Percentiles rank a stretch among this genome's conserved stretches.
phyloP scores from a whole-genome alignment of 1,140 invertebrate genomes.

The Lerema accius region DNA sequence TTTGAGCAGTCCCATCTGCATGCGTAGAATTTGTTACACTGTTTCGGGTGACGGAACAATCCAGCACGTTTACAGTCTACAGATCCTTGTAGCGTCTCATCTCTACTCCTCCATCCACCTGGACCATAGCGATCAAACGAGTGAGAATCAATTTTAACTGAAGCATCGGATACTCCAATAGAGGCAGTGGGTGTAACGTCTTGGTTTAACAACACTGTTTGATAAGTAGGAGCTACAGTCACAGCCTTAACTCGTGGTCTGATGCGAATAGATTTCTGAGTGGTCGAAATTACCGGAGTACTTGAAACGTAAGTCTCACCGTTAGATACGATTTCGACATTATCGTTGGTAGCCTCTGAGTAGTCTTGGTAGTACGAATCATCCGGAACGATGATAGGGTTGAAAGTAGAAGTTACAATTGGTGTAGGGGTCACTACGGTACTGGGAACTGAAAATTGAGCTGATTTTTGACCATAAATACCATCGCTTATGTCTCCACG shows the following conservation, averaged over 20 bases:
- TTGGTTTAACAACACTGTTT: slow-evolving; percentile 71
- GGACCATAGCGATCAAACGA: slow-evolving; percentile 83
- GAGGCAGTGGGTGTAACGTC: slow-evolving; percentile 47
- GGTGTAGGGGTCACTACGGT: slow-evolving; percentile 59
- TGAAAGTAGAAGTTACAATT: slow-evolving; percentile 71
- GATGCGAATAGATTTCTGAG: slow-evolving; percentile 59
- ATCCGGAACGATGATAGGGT: slow-evolving; percentile 80
- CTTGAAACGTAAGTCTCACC: slow-evolving; percentile 54
- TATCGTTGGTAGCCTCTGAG: slow-evolving; percentile 58
- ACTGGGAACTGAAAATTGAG: slow-evolving; percentile 36
- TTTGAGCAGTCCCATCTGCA: slow-evolving; percentile 93
- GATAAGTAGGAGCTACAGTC: slow-evolving; percentile 76
- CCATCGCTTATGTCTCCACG: slow-evolving; percentile 64
- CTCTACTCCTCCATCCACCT: slow-evolving; percentile 80
- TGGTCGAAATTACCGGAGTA: slow-evolving; percentile 58
- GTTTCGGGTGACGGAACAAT: slow-evolving; percentile 91
- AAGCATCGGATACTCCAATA: slow-evolving; percentile 40
- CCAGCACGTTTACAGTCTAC: slow-evolving; percentile 89
- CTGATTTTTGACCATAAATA: slow-evolving; percentile 51
- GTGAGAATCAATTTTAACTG: slow-evolving; percentile 54
- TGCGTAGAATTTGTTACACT: slow-evolving; percentile 93
- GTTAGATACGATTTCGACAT: slow-evolving; percentile 51
- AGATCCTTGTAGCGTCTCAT: slow-evolving; percentile 85
- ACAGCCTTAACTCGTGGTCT: slow-evolving; percentile 68
- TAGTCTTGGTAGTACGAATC: slow-evolving; percentile 77